Evolutionary conservation across 2,888 invertebrate species (phyloP), one percentile per base, ranked within the genome.

Genomic region (Oscheius sp.): DNA sequence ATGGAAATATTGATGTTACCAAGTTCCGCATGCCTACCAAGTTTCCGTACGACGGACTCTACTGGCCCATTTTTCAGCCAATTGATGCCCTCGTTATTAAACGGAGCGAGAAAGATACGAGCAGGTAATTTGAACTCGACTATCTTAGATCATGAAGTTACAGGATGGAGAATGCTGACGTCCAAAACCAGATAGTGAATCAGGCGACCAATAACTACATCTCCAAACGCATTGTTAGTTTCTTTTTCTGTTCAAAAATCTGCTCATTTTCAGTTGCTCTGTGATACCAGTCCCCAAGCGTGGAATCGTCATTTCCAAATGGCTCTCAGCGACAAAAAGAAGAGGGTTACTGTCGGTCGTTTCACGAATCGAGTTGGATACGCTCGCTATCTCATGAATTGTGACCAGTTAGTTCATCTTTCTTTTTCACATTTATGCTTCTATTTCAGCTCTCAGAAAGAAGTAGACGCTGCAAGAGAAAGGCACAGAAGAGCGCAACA

Each of bases 51-150:
- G 66, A 51, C 29, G 66, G 66, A 2, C 33, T 66, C 13, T 66
- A 66, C 32, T 66, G 66, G 66, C 66, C 66, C 5, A 35, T 66
- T 53, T 53, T 66, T 13, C 66, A 66, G 53, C 66, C 66, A 10
- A 53, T 66, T 33, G 66, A 66, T 35, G 66, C 11, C 13, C 11
- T 66, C 32, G 13, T n/a, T 2, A 37, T 66, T 11, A 2, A 33
- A 21, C 21, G 21, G 21, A 21, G 21, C 33, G 66, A 33, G 3
- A n/a, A 11, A 29, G 11, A 63, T 21, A 62, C 47, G 21, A 21
- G 21, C 21, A 42, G 42, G 42, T 42, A 29, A 50, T 50, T 33
- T 60, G 2, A 33, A 32, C 32, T 58, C 11, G n/a, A 11, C 21
- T 21, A n/a, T 7, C 37, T 35, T 60, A 60, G 21, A 53, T 53